Base-by-base conservation (phyloP, 2,797 vertebrate species). In the Setipinna tenuifilis region DNA sequence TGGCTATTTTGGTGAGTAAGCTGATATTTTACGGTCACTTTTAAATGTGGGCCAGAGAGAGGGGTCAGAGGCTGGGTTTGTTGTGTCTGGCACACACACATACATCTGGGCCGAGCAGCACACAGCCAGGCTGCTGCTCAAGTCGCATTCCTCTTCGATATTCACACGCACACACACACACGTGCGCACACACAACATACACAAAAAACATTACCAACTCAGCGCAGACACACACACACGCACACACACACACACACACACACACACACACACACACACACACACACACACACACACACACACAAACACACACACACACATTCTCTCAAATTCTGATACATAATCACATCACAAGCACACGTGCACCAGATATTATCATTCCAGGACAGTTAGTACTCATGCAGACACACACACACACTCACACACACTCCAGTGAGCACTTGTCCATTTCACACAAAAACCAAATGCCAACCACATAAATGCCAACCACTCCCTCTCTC, bases 11-110 rank as follows among this genome's bases (percentile, higher is more conserved):
- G 89, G 92, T 90, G 84, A 54, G 90, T 89, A 91, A 90, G 85
- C 83, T 90, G 90, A 91, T 91, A 92, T 87, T 84, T 93, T 83
- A 89, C 82, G 93, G 93, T 93, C 94, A 94, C 68, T 93, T 88
- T 90, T 91, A 91, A 88, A 85, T 88, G 89, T 87, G 89, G 90
- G 91, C 90, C 91, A 89, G 82, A 89, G 91, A 86, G 90, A 89
- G 94, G 92, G 92, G 94, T 93, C 94, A 94, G 89, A 80, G 91
- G 88, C 90, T 87, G 80, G 41, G 83, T 80, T 90, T 94, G 87
- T 91, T 92, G 90, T 88, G 92, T 91, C 90, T 92, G 90, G 91
- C 88, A 91, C 86, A 65, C 82, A 87, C 88, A 82, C 89, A 90
- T 91, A 91, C 93, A 93, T 93, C 89, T 91, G 35, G 35, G 35